Conservation (phyloP, 1,140 invertebrate genomes). For the Sycobia sp. region DNA sequence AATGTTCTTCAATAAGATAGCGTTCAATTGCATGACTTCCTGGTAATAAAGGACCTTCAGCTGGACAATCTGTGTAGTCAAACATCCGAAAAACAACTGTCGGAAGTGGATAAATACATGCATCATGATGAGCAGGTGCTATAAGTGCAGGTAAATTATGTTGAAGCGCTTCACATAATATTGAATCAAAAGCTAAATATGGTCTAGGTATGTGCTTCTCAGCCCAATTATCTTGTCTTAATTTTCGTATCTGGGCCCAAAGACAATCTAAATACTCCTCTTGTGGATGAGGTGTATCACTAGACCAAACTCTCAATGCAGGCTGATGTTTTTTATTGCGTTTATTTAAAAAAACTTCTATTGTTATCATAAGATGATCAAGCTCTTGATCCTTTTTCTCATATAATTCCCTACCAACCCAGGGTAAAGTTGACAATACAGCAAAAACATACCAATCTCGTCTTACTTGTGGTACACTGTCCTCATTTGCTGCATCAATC, state of each 20-base stretch:
- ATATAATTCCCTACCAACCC: conserved; percentile 94
- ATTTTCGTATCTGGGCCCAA: conserved; percentile 93
- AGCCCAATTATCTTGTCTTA: conserved; percentile 93
- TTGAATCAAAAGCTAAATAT: conserved; percentile 94
- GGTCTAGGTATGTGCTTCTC: conserved; percentile 96
- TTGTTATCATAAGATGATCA: conserved; percentile 88
- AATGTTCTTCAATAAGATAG: conserved; percentile 96
- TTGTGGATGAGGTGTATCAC: conserved; percentile 91
- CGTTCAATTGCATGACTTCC: conserved; percentile 97
- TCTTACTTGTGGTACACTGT: conserved; percentile 85
- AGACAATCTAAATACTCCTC: conserved; percentile 98
- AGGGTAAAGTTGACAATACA: conserved; percentile 92
- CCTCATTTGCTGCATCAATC: conserved; percentile 93
- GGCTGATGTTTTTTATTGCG: conserved; percentile 89
- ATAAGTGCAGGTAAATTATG: conserved; percentile 90
- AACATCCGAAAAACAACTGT: conserved; percentile 94
- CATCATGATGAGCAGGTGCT: conserved; percentile 90
- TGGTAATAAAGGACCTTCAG: conserved; percentile 77
- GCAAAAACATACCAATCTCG: conserved; percentile 96
- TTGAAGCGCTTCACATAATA: conserved; percentile 92
- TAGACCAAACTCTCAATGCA: conserved; percentile 90
- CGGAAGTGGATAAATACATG: conserved; percentile 87
- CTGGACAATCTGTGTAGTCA: conserved; percentile 98
- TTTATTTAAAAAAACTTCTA: conserved; percentile 95
- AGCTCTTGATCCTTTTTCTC: conserved; percentile 96